Conservation (phyloP, 1,140 invertebrate genomes). For the Bemisia tabaci region DNA sequence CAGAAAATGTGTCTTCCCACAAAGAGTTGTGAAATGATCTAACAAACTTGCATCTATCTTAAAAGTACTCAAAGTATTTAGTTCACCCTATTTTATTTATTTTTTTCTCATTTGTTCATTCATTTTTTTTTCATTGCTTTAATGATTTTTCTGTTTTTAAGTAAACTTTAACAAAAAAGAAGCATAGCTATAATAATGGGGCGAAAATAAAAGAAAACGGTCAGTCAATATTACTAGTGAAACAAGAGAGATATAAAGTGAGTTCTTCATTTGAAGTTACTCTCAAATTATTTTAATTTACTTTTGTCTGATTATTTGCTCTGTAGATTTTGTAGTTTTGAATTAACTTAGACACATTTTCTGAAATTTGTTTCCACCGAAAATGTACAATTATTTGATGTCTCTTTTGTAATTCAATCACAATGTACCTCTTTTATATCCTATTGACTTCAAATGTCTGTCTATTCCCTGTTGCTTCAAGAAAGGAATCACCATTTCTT, state of each 20-base stretch:
- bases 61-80: conserved; percentile 3
- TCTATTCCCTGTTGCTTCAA: too few relatives aligned
- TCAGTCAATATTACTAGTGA: not conserved
- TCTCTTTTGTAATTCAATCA: not conserved
- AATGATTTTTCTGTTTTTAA: conserved; percentile 19
- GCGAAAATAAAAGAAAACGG: not conserved
- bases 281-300: not conserved
- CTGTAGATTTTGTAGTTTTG: not conserved
- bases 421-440: not conserved
- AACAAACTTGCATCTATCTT: not conserved
- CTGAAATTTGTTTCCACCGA: not conserved
- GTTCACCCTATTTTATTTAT: conserved; percentile 14
- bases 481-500: too few relatives aligned
- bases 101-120: conserved; percentile 4
- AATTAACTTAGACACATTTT: not conserved
- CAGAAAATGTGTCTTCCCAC: conserved; percentile 85
- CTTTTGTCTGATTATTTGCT: not conserved
- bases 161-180: too few relatives aligned
- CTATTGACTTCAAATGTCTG: too few relatives aligned
- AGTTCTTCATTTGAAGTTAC: not conserved
- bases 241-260: not conserved
- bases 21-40: conserved; percentile 32
- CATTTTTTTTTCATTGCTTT: conserved; percentile 16
- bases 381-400: not conserved
- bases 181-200: not conserved